Base-by-base conservation (phyloP, 2,797 vertebrate genomes). In the Crocidura indochinensis region DNA sequence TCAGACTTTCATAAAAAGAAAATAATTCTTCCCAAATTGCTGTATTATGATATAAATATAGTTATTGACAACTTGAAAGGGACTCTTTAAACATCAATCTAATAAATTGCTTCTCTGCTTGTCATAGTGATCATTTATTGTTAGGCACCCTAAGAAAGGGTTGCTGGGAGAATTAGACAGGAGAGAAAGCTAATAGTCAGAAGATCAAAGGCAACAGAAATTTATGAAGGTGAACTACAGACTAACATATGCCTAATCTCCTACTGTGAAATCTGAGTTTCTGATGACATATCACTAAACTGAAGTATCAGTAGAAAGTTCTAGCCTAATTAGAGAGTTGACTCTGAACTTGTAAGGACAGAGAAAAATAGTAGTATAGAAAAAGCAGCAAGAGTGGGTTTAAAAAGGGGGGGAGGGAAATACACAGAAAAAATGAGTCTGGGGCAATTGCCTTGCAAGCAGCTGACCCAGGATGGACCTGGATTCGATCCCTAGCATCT, bases 1-100 rank as follows among this genome's bases (percentile, higher is more conserved):
- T 95, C 86, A 79, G 17, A 94, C 94, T 95, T 96, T 96, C 94
- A 96, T 95, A 92, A 94, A 94, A 95, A 91, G 80, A 86, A 95
- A 93, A 95, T 96, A 97, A 96, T 93, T 97, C 96, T 97, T 92
- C 75, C 94, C 92, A 93, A 94, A 84, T 76, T 74, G 2, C 53
- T 87, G 31, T 38, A 31, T 87, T 74, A 46, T 94, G 94, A 95
- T 95, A 96, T 96, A 96, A 95, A 96, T 96, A 90, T 68, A 87
- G n/a, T 20, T 95, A 96, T 91, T 89, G 95, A 94, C 88, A 94
- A 93, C 77, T 87, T 81, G 84, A 80, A 69, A 88, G 69, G 20
- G 72, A 87, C 86, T 85, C 75, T 90, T 71, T 2, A 51, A 74
- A 75, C 88, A 96, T 96, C 73, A 92, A 87, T 97, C 96, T 94